phyloP scores from a whole-genome alignment of 2,797 vertebrate genomes.

The Chiloscyllium punctatum region DNA sequence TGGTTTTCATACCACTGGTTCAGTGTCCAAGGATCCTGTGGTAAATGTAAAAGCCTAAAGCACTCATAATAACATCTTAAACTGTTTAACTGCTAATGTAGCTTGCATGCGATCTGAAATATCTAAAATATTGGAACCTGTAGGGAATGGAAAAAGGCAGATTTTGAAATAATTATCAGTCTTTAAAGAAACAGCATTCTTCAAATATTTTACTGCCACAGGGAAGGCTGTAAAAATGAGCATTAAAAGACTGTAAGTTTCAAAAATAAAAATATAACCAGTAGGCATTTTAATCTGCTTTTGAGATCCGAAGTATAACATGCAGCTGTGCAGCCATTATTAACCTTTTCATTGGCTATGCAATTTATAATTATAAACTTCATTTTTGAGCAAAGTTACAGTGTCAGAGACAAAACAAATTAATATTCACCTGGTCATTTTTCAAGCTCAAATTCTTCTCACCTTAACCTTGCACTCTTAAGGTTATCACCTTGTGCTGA shows the following conservation, averaged over 20 bases:
- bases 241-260: slow-evolving; percentile 33
- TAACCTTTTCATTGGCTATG: not conserved
- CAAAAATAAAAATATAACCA: slow-evolving; percentile 33
- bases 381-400: not conserved
- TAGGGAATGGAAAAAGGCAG: slow-evolving; percentile 29
- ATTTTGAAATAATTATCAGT: slow-evolving; percentile 34
- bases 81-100: slow-evolving; percentile 56
- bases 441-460: not conserved
- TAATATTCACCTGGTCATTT: not conserved
- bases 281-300: slow-evolving; percentile 10
- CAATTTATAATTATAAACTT: slow-evolving; percentile 9
- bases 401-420: not conserved
- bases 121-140: slow-evolving; percentile 49
- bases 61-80: slow-evolving; percentile 67
- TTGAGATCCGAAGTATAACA: not conserved
- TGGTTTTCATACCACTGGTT: slow-evolving; percentile 53
- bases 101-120: slow-evolving; percentile 49
- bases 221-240: slow-evolving; percentile 41
- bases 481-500: not conserved
- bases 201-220: slow-evolving; percentile 43
- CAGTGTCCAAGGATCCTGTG: slow-evolving; percentile 65
- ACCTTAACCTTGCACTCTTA: not conserved
- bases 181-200: slow-evolving; percentile 34
- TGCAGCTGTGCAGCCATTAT: slow-evolving; percentile 1
- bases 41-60: slow-evolving; percentile 62